Base-by-base conservation (phyloP, 2,113 vertebrate genomes). In the Corythoichthys haematopterus region DNA sequence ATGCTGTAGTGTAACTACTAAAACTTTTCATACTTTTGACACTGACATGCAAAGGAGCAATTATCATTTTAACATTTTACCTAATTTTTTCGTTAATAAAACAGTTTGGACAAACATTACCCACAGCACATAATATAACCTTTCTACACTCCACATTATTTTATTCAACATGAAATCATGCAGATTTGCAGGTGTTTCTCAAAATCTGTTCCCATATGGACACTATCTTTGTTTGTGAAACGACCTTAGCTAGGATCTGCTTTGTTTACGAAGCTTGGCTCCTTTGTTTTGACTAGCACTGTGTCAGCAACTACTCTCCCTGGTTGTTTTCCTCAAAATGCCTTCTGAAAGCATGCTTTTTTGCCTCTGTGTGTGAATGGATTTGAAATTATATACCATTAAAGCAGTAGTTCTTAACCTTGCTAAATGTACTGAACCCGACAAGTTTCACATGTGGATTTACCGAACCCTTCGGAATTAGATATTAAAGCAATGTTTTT, bases 221-320 rank as follows among this genome's bases (percentile, higher is more conserved):
- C 53, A 74, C 57, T 70, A 65, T 68, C 35, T 69, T 28, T 0
- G 53, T 64, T 38, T 76, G 70, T 79, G 79, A 70, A 65, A 73
- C 75, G 67, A 78, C 81, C 56, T 79, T 40, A 73, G 66, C 37
- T 0, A 82, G 82, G 83, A 83, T 80, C 76, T 72, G 70, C 63
- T 59, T 68, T 84, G 81, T 83, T 85, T 86, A 73, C 78, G 65
- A 68, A 74, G 61, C 72, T 57, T 2, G 11, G 15, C 59, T 62
- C 63, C 47, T 72, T 67, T 87, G 76, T 76, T 88, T 70, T 80
- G 81, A 82, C 83, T 77, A 57, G 58, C 65, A 4, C 59, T 66
- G 43, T 43, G 72, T 40, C 61, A 76, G 69, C 71, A 74, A 3
- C 77, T 57, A 46, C 71, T 81, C 69, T 64, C 52, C 60, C 4